Base-by-base conservation (phyloP, 2,888 invertebrate species). In the Aspidiotus rigidus region DNA sequence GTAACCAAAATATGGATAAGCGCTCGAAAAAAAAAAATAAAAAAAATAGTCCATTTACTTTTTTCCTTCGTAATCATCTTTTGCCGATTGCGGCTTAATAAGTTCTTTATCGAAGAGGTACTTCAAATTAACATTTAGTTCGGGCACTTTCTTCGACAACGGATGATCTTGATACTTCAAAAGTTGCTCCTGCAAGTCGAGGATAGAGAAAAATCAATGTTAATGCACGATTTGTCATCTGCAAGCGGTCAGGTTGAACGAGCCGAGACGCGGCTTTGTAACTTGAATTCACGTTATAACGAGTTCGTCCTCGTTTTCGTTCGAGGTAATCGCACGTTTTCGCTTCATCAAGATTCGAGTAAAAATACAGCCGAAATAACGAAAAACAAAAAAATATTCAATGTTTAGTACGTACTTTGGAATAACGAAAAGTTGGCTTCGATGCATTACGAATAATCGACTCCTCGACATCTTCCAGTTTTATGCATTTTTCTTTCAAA, bases 131-230 rank as follows among this genome's bases (percentile, higher is more conserved):
- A 59, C 67, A 13, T 28, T 39, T 7, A 67, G 39, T 44, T 28
- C 49, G n/a, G 67, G 67, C 17, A 40, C 15, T 17, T 60, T 67
- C 7, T 8, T 42, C 7, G 67, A 67, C 39, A 67, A 49, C 49
- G 67, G 67, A 67, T 67, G 67, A n/a, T 57, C 39, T 60, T 59
- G 42, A n/a, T 60, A 39, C 59, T 59, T 57, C 60, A 67, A 16
- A 15, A 67, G 49, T 53, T 67, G 56, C 6, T 59, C 67, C 67
- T 67, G 13, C 42, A 59, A 55, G 13, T n/a, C n/a, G 53, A 11
- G 5, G 5, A 16, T 7, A 59, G 39, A 7, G 2, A 17, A 16
- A 28, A 28, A 3, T 28, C 28, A 28, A 28, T 28, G 28, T 28
- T 28, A 28, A 28, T 28, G 28, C 5, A 28, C 28, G 28, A 28